Base-by-base conservation (phyloP, 2,113 vertebrate species). In the Penelope pileata region DNA sequence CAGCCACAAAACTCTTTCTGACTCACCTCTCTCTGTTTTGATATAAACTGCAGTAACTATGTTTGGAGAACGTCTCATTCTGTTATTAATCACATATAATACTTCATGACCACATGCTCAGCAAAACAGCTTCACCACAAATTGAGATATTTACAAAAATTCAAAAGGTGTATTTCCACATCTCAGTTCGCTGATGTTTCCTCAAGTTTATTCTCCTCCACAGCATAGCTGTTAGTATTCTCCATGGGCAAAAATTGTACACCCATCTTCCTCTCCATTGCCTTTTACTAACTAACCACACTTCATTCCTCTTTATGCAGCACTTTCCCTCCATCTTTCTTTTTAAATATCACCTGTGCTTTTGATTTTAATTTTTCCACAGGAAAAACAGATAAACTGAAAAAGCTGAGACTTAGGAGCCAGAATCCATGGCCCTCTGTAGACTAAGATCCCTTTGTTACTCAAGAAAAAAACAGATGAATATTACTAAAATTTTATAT, bases 1-100 rank as follows among this genome's bases (percentile, higher is more conserved):
- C 88, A 94, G 91, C 38, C 86, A 93, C 43, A 94, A 92, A 80
- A 94, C 92, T 88, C 79, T 38, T 73, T 90, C 95, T 91, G 34
- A 90, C 74, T 90, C 85, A 80, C 59, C 56, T 78, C 51, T 59
- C 70, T 78, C 54, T 82, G 51, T 47, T 70, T 80, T 70, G 34
- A 34, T 19, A 69, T 16, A 62, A 51, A 75, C 32, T 87, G 23
- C 27, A 76, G 59, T 72, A 79, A 80, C 36, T 66, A 69, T 21
- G 15, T 88, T 7, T 40, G 70, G 32, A 90, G 30, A 64, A 93
- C 68, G 32, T 58, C 58, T 91, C 32, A 29, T 42, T 84, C 40
- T 34, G 16, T 90, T 73, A 90, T 4, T 47, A 67, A 80, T 47
- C 50, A 72, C 18, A 56, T 45, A 18, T 27, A 87, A 40, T 60